Conservation (phyloP, 2,113 vertebrate genomes). For the Pachyramphus minor region DNA sequence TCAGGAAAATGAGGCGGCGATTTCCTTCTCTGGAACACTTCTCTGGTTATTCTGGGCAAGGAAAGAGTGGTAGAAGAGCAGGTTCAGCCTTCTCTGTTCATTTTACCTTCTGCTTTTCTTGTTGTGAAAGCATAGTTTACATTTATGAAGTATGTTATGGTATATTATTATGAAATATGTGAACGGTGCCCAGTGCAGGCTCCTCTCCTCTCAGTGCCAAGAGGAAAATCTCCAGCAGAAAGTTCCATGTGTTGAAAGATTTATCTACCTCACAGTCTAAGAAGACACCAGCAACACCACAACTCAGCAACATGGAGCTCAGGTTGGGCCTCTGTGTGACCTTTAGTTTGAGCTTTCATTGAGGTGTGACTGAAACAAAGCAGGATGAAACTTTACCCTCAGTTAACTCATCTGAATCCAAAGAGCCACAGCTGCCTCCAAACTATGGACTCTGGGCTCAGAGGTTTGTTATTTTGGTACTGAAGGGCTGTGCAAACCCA, state of each 20-base stretch:
- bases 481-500: background rate
- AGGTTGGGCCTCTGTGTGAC: fast-evolving
- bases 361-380: background rate
- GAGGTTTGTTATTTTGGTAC: background rate
- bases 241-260: background rate
- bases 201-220: background rate
- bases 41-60: background rate
- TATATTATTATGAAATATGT: background rate
- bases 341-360: background rate
- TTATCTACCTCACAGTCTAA: background rate
- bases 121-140: background rate
- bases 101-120: background rate
- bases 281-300: background rate
- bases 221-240: background rate
- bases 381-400: background rate
- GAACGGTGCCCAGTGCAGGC: fast-evolving
- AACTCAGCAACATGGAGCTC: background rate
- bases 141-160: background rate
- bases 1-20: background rate
- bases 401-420: background rate
- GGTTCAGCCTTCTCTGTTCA: background rate
- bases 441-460: background rate
- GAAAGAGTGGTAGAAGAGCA: background rate
- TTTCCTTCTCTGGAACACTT: background rate
- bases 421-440: background rate